Evolutionary conservation across 2,113 vertebrate species (phyloP).

Genomic region (Coryphaenoides rupestris): DNA sequence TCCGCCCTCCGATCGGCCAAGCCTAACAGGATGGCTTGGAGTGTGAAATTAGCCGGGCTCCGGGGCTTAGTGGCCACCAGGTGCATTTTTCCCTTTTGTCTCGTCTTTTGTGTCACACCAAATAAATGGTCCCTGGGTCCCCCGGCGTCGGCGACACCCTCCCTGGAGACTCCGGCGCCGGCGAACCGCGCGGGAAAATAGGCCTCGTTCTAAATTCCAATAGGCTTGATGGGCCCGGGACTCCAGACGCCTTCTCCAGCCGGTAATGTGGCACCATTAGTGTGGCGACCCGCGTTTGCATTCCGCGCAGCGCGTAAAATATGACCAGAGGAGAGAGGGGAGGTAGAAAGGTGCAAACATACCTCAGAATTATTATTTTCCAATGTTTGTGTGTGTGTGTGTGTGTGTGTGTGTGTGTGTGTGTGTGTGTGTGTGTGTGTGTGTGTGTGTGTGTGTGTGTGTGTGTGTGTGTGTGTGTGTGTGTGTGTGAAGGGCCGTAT

Average conservation of each 20-base stretch:
- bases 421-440: too few species aligned
- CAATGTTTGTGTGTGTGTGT: too few species aligned
- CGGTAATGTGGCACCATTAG: too few species aligned
- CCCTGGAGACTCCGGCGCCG: neutral
- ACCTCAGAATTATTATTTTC: neutral
- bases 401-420: too few species aligned
- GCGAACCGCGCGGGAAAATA: neutral
- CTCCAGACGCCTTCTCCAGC: neutral
- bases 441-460: too few species aligned
- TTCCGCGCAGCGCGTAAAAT: too few species aligned
- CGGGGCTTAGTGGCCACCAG: conserved; percentile 19
- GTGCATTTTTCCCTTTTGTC: conserved; percentile 26
- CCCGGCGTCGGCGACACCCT: neutral
- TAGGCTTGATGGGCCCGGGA: neutral
- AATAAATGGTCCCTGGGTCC: neutral
- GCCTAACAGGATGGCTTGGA: conserved; percentile 31
- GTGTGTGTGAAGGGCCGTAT: neutral
- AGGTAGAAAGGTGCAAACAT: neutral
- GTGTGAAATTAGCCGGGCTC: conserved; percentile 33
- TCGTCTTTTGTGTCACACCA: neutral
- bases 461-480: too few species aligned
- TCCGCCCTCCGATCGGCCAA: neutral
- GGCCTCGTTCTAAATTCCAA: neutral
- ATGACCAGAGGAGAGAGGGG: neutral
- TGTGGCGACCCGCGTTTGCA: too few species aligned